These are phyloP conservation scores for Pseudocheirus occidentalis DNA, from an alignment of 2,797 vertebrate species.

Conservation along the genomic window DNA sequence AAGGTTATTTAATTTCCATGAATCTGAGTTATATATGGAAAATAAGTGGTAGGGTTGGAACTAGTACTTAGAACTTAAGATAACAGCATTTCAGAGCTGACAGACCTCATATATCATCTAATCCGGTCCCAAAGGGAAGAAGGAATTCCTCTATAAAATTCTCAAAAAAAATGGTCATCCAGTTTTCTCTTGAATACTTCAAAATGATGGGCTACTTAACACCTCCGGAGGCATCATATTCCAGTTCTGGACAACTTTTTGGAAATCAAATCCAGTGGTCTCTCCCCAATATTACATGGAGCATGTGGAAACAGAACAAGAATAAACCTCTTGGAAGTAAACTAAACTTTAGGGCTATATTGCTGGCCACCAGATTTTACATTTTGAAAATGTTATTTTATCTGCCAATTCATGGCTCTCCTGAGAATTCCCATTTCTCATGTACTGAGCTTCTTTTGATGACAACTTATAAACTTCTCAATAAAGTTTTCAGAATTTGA, in stretches of 20 bases:
- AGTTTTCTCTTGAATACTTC: background rate
- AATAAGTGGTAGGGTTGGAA: background rate
- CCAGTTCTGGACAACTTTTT: background rate
- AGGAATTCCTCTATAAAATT: background rate
- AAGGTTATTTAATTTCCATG: background rate
- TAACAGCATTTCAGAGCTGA: background rate
- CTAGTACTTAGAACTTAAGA: background rate
- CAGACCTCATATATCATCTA: background rate
- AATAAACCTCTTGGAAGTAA: background rate
- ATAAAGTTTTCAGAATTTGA: conserved; percentile 74
- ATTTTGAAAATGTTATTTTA: background rate
- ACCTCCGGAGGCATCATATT: background rate
- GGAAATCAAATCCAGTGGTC: background rate
- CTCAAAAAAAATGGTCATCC: background rate
- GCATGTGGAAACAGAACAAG: background rate
- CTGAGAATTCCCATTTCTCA: conserved; percentile 41
- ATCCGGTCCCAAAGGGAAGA: background rate
- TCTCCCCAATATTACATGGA: background rate
- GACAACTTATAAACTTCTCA: conserved; percentile 66
- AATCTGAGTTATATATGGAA: background rate
- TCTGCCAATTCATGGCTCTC: conserved; percentile 52
- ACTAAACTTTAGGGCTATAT: rapidly evolving
- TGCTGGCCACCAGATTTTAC: rapidly evolving
- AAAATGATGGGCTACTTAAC: background rate
- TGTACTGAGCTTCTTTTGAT: conserved; percentile 68